These are phyloP conservation scores for Hyposmocoma kahamanoa DNA, from an alignment of 1,140 invertebrate species.

Conservation along the genomic window DNA sequence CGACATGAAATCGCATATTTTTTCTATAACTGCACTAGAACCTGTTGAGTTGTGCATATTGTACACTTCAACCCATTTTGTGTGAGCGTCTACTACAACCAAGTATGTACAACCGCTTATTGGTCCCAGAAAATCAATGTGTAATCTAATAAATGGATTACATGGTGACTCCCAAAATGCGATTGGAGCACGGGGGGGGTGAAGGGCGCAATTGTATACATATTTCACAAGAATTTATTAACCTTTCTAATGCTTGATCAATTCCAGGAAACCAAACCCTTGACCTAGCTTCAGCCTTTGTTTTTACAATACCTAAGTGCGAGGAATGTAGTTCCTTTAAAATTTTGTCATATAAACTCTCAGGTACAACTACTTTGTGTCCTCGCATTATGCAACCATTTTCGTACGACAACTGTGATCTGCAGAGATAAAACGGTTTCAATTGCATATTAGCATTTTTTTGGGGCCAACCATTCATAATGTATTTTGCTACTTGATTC, in stretches of 20 bases:
- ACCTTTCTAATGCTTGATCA: not conserved
- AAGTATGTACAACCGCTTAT: not conserved
- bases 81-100: constrained; percentile 13
- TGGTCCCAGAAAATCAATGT: constrained; percentile 6
- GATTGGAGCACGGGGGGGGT: constrained; percentile 1
- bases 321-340: constrained; percentile 8
- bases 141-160: not conserved
- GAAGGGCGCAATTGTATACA: constrained; percentile 5
- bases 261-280: constrained; percentile 9
- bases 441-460: constrained; percentile 3
- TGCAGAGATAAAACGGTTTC: constrained; percentile 9
- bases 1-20: constrained; percentile 9
- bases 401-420: constrained; percentile 4
- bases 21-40: constrained; percentile 9
- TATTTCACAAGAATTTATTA: not conserved
- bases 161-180: not conserved
- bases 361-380: not conserved
- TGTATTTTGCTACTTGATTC: not conserved
- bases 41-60: constrained; percentile 6
- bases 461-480: constrained; percentile 5
- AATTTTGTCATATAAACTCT: not conserved
- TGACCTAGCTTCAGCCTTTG: not conserved
- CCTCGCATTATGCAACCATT: constrained; percentile 8
- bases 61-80: constrained; percentile 26
- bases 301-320: not conserved